Evolutionary conservation across 1,140 invertebrate genomes (phyloP).

Genomic region (Calycopis cecrops): DNA sequence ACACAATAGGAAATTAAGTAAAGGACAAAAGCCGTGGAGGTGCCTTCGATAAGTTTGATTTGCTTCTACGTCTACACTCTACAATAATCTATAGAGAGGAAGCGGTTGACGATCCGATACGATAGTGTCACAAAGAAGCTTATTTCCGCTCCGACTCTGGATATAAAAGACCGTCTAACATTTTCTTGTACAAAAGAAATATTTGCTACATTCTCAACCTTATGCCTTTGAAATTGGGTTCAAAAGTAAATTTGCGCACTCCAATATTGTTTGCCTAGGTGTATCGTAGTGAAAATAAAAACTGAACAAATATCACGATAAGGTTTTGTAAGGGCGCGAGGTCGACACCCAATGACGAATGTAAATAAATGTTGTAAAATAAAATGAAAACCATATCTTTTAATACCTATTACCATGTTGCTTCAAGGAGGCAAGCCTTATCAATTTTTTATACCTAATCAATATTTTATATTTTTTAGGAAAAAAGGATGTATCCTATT

Average conservation of each 20-base stretch:
- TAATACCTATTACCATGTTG: conserved; percentile 9
- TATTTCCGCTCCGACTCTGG: conserved; percentile 63
- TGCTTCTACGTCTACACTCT: conserved; percentile 57
- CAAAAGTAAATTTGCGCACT: conserved; percentile 20
- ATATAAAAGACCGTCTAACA: conserved; percentile 50
- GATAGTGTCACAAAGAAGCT: conserved; percentile 72
- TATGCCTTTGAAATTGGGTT: conserved; percentile 26
- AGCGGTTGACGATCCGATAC: conserved; percentile 65
- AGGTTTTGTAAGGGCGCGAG: conserved; percentile 67
- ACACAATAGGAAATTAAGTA: conserved; percentile 14
- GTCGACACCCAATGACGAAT: conserved; percentile 51
- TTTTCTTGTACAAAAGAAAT: conserved; percentile 33
- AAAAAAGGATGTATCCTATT: too few species aligned
- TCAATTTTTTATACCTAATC: neutral
- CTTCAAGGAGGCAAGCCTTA: neutral
- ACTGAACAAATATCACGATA: conserved; percentile 69
- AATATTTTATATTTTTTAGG: neutral
- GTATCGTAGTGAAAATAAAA: conserved; percentile 68
- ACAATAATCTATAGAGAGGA: conserved; percentile 67
- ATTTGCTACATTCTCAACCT: conserved; percentile 35
- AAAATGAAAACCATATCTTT: neutral
- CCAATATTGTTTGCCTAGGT: conserved; percentile 43
- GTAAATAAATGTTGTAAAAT: conserved; percentile 16
- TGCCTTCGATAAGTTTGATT: conserved; percentile 57
- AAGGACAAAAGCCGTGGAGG: conserved; percentile 15